Evolutionary conservation across 2,888 invertebrate species (phyloP), one percentile per base, ranked within the genome.

Genomic region (Apomyelois bistriatella): DNA sequence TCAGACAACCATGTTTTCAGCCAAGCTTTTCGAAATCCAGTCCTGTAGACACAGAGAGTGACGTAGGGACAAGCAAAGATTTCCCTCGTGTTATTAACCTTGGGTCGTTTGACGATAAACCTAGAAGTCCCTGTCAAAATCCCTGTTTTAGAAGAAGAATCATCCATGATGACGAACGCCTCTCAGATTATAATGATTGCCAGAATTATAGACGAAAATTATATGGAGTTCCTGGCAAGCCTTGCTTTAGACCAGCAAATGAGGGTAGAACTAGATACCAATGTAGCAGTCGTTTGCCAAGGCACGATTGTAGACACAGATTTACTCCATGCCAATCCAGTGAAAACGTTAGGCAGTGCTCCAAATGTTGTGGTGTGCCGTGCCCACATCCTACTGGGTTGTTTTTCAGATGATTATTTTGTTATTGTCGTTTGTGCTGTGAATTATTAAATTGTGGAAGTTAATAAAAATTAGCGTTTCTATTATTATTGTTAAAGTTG

Each of bases 321-420:
- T 32, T 10, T 22, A 54, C 48, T 0, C 28, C 35, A 16, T 48
- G 32, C 38, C 37, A 36, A 15, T 48, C 48, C 7, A 41, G 43
- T 35, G 52, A 59, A 6, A 60, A 58, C 0, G 35, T 68, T 50
- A 63, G 59, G 8, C 58, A 48, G 1, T 76, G 75, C 40, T 42
- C 68, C 0, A 75, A 69, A 48, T 76, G 76, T 37, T 71, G 71
- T 54, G 76, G 74, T 1, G 49, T 58, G 0, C 65, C 64, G 12
- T 79, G 80, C 54, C 79, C 80, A 0, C 67, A 70, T 47, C 80
- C 80, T 0, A 76, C 75, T 47, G 65, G 64, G 56, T 52, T 78
- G 42, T 80, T 68, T 57, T 79, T 80, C 53, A 66, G 57, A 49
- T 50, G 68, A 55, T 43, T 17, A 36, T 37, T 36, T 55, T 54